Base-by-base conservation (phyloP, 2,113 vertebrate genomes). In the Passer domesticus region DNA sequence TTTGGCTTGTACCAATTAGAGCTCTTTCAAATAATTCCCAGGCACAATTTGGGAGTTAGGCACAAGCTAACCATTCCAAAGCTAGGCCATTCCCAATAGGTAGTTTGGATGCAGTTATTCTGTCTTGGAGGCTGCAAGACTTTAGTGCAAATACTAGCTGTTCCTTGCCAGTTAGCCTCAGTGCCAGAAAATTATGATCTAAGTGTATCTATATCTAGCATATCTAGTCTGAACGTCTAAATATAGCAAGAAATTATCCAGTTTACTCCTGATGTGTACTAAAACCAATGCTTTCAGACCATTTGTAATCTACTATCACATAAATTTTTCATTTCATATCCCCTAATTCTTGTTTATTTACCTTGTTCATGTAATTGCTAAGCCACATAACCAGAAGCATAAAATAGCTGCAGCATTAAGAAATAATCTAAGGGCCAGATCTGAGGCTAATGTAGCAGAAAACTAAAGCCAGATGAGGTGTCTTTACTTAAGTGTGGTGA, bases 361-460 rank as follows among this genome's bases (percentile, higher is more conserved):
- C 58, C 35, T 50, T 46, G 18, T 77, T 92, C 63, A 5, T 89
- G 14, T 79, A 72, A 63, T 73, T 95, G 33, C 60, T 43, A 83
- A 85, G 10, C 9, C 22, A 70, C 23, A 59, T 59, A 85, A 47
- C 15, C 63, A 79, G 19, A 95, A 79, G 15, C n/a, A 81, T 39
- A 60, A 91, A 91, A 76, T 46, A 76, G 46, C 6, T 73, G 30
- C 70, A 59, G 24, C 83, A 94, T 77, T 70, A 85, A 83, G 39
- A 86, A 83, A 69, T 63, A 86, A 87, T 70, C 27, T 91, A 77
- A 85, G n/a, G 19, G 15, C 2, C 35, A 66, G 22, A 86, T 46
- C n/a, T 93, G 58, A 77, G 37, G 27, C 22, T 92, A 92, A 90
- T 73, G 75, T 66, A 90, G 63, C 58, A 93, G 90, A 93, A 96